Conservation (phyloP, 2,113 vertebrate genomes). For the Oryzias javanicus region DNA sequence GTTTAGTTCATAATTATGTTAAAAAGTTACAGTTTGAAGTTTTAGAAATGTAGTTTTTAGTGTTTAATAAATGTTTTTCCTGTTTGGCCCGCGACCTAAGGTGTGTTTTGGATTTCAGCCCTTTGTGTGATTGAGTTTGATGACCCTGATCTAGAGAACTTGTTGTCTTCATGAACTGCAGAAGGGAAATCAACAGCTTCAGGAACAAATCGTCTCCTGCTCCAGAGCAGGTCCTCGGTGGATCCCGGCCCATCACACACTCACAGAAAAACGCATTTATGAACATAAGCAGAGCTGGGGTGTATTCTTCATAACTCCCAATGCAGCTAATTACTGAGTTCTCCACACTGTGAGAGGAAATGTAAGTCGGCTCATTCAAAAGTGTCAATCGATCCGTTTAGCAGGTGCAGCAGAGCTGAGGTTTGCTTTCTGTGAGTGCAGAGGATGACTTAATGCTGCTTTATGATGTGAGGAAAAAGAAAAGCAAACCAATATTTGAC, state of each 20-base stretch:
- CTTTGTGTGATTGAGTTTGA: no score
- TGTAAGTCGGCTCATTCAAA: constrained; percentile 45
- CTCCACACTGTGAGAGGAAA: constrained; percentile 43
- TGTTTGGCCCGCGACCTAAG: no score
- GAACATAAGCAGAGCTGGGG: constrained; percentile 16
- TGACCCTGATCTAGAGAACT: no score
- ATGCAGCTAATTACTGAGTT: constrained; percentile 52
- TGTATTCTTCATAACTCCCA: constrained; percentile 46
- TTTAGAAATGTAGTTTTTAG: no score
- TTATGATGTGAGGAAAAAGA: constrained; percentile 8
- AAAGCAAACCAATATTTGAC: no score
- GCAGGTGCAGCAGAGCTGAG: constrained; percentile 21
- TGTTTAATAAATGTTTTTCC: no score
- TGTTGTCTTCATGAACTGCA: constrained; percentile 14
- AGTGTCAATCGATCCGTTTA: constrained; percentile 51
- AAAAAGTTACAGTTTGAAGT: no score
- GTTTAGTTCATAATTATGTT: no score
- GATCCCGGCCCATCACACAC: constrained; percentile 22
- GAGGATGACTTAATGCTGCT: constrained; percentile 1
- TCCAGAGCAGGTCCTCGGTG: constrained; percentile 44
- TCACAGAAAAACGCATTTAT: constrained; percentile 20
- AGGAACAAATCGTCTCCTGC: constrained; percentile 21
- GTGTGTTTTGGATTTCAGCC: no score
- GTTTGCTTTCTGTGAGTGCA: constrained; percentile 15
- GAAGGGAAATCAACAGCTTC: constrained; percentile 1